Conservation (phyloP, 2,113 vertebrate genomes). For the Myxocyprinus asiaticus region DNA sequence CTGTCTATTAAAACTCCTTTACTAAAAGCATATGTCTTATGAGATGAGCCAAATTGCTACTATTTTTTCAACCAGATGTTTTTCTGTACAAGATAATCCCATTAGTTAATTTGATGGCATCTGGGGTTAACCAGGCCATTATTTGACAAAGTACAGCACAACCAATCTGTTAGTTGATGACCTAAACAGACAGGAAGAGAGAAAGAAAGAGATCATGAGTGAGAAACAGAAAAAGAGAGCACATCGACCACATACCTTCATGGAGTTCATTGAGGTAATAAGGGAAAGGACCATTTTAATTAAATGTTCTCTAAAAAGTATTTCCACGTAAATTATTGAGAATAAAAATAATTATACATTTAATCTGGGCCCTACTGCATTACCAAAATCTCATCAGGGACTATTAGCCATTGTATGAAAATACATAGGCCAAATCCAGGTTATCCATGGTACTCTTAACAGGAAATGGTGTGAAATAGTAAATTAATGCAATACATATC, state of each 20-base stretch:
- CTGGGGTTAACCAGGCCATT: too few relatives aligned
- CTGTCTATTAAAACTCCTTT: too few relatives aligned
- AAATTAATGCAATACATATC: slow-evolving; percentile 7
- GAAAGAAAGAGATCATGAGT: neutral
- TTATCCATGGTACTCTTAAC: neutral
- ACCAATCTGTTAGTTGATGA: too few relatives aligned
- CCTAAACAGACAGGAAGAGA: slow-evolving; percentile 39
- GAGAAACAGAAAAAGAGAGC: neutral
- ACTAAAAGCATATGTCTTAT: too few relatives aligned
- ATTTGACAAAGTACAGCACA: too few relatives aligned
- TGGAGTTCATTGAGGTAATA: neutral
- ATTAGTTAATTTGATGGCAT: too few relatives aligned
- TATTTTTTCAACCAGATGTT: too few relatives aligned
- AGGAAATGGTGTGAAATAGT: neutral
- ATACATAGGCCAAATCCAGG: neutral
- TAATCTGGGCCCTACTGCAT: neutral
- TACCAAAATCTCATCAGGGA: slow-evolving; percentile 11
- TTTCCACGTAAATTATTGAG: neutral
- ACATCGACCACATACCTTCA: neutral
- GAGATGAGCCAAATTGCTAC: too few relatives aligned
- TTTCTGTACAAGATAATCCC: too few relatives aligned
- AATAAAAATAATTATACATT: neutral
- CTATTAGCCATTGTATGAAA: neutral
- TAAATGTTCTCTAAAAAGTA: neutral
- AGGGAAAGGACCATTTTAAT: neutral